Conservation (phyloP, 2,113 vertebrate genomes). For the Actenoides lindsayi region DNA sequence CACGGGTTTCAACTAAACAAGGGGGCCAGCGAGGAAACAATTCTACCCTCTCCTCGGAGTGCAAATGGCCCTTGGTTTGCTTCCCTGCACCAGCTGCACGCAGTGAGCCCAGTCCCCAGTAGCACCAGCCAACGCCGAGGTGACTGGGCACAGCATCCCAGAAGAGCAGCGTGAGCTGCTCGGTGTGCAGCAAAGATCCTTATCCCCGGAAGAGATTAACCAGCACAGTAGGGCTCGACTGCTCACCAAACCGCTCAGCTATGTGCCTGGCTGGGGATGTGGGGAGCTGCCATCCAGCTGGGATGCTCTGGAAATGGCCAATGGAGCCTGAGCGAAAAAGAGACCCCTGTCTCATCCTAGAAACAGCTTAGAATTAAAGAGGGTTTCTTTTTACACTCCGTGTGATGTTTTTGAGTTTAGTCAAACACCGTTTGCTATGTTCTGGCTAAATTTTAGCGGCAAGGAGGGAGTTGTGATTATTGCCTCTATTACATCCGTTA, state of each 20-base stretch:
- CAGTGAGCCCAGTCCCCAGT: not conserved
- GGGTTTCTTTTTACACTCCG: not conserved
- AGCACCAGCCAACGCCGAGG: not conserved
- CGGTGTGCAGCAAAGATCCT: not conserved
- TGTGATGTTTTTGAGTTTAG: not conserved
- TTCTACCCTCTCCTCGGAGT: not conserved
- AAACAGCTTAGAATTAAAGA: not conserved
- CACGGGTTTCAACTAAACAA: conserved; percentile 10
- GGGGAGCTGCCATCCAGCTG: not conserved
- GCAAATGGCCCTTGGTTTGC: not conserved
- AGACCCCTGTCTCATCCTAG: not conserved
- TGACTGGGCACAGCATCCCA: not conserved
- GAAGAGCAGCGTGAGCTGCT: not conserved
- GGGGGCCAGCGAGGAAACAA: not conserved
- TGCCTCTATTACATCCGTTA: conserved; percentile 4
- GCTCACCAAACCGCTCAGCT: not conserved
- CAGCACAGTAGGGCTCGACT: not conserved
- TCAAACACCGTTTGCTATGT: not conserved
- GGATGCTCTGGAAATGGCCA: not conserved
- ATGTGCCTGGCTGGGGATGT: not conserved
- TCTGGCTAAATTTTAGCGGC: not conserved
- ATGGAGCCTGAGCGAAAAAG: not conserved
- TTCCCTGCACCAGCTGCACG: not conserved
- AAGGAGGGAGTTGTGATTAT: conserved; percentile 9
- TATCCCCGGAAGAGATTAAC: not conserved